These are phyloP conservation scores for Uropsilus gracilis DNA, from an alignment of 2,113 vertebrate genomes.

Conservation along the genomic window DNA sequence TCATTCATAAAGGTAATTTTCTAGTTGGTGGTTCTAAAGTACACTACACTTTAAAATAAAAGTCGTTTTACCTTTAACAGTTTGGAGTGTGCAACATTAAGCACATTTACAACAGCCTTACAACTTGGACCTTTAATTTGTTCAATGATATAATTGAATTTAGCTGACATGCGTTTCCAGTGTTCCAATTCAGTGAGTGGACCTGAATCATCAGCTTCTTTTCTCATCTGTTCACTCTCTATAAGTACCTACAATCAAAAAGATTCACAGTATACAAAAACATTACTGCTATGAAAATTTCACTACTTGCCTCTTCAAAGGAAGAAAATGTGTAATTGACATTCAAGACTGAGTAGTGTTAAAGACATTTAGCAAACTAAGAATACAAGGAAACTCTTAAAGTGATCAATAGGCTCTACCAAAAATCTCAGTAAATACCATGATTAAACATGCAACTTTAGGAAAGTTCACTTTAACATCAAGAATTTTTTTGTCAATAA, in stretches of 20 bases:
- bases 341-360: background rate
- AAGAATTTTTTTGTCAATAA: background rate
- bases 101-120: conserved; percentile 87
- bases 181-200: conserved; percentile 90
- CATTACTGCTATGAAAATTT: background rate
- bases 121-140: conserved; percentile 89
- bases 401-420: background rate
- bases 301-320: background rate
- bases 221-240: conserved; percentile 88
- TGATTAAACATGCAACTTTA: background rate
- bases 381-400: background rate
- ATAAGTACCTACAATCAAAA: conserved; percentile 86
- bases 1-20: background rate
- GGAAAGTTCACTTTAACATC: conserved; percentile 41
- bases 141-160: conserved; percentile 89
- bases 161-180: conserved; percentile 89
- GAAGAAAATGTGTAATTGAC: conserved; percentile 6
- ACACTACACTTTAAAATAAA: background rate
- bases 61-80: conserved; percentile 85
- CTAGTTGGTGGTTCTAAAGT: background rate
- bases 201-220: conserved; percentile 86
- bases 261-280: background rate
- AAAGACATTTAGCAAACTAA: conserved; percentile 8
- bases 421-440: conserved; percentile 13
- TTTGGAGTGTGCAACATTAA: conserved; percentile 87